Evolutionary conservation across 2,888 invertebrate genomes (phyloP).

Genomic region (Protonemura montana): DNA sequence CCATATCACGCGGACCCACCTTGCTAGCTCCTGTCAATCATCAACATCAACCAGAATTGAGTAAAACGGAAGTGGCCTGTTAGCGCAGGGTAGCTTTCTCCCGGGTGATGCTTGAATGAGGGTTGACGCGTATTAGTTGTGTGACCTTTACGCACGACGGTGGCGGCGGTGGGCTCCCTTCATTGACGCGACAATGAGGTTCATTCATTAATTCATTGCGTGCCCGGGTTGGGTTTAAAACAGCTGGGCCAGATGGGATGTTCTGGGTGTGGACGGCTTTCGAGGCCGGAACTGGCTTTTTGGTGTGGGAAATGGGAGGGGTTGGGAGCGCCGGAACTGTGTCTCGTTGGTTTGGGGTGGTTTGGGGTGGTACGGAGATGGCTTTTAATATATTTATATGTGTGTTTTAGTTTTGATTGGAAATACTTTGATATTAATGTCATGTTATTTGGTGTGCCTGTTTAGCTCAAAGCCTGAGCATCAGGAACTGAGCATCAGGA

Average conservation of each 20-base stretch:
- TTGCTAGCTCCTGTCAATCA: neutral
- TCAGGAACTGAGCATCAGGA: too few species aligned
- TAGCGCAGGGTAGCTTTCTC: neutral
- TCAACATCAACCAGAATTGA: neutral
- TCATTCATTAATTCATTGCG: constrained; percentile 7
- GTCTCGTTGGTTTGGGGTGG: neutral
- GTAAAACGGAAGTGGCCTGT: neutral
- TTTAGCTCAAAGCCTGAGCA: too few species aligned
- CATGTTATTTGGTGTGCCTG: too few species aligned
- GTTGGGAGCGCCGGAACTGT: neutral
- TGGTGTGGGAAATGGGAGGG: neutral
- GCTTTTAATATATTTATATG: neutral
- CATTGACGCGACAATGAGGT: constrained; percentile 1
- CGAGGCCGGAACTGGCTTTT: neutral
- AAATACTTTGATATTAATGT: neutral
- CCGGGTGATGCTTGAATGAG: neutral
- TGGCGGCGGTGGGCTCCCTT: neutral
- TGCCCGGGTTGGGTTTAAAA: neutral
- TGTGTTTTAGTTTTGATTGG: neutral
- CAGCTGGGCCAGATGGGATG: neutral
- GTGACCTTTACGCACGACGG: neutral
- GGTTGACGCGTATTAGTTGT: neutral
- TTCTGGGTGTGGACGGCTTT: neutral
- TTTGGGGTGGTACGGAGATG: neutral
- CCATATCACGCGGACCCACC: neutral